These are phyloP conservation scores for Sebastes goodei DNA, from an alignment of 2,797 vertebrate genomes.

Conservation along the genomic window DNA sequence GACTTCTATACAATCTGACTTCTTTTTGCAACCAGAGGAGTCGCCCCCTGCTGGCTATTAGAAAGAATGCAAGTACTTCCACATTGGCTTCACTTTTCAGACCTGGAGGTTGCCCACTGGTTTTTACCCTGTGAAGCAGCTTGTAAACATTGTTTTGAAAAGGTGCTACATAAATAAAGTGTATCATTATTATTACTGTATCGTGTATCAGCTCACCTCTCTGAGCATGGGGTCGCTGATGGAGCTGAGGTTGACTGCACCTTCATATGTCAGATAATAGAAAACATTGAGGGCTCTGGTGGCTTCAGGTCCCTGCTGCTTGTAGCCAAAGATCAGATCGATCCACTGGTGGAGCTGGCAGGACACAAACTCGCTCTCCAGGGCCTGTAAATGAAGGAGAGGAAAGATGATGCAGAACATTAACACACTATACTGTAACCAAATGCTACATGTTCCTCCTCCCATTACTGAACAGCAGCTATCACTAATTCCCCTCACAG, in stretches of 20 bases:
- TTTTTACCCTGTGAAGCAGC: neutral
- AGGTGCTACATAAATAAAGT: neutral
- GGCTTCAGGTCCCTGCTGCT: constrained; percentile 96
- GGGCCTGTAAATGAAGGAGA: constrained; percentile 81
- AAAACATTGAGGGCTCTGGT: constrained; percentile 93
- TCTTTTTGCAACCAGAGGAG: no score
- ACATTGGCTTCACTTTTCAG: no score
- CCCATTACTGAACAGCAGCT: constrained; percentile 55
- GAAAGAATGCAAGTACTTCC: no score
- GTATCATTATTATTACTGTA: neutral
- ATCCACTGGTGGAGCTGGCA: constrained; percentile 99
- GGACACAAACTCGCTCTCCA: constrained; percentile 98
- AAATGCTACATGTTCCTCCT: constrained; percentile 38
- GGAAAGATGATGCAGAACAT: constrained; percentile 11
- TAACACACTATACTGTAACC: constrained; percentile 12
- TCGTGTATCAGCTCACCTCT: constrained; percentile 84
- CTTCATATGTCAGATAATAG: constrained; percentile 97
- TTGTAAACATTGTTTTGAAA: neutral
- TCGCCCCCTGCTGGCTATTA: no score
- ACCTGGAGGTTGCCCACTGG: no score
- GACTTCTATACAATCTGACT: no score
- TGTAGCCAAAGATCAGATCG: constrained; percentile 98
- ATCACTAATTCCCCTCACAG: constrained; percentile 48
- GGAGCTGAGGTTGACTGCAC: constrained; percentile 92
- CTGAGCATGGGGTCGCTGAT: constrained; percentile 91